A percentile compares a stretch with the other conserved stretches of the same genome.
These are phyloP conservation scores for Proisotoma minuta DNA, from an alignment of 2,888 invertebrate species.

Conservation along the genomic window DNA sequence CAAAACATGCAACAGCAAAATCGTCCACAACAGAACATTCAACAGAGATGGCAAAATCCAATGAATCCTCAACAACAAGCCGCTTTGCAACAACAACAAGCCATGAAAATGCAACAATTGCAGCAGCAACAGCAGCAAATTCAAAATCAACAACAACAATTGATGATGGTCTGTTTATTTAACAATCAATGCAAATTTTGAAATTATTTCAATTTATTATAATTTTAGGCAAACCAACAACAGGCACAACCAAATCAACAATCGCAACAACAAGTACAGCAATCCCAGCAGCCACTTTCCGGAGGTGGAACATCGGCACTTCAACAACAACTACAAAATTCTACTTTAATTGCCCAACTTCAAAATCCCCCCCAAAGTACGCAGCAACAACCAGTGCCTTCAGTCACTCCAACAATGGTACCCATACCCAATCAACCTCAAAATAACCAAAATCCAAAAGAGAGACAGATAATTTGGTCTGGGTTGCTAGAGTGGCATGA, in stretches of 20 bases:
- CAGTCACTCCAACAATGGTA: constrained; percentile 49
- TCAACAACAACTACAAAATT: constrained; percentile 50
- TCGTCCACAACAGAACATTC: constrained; percentile 13
- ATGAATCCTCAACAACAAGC: constrained; percentile 30
- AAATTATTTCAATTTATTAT: background rate
- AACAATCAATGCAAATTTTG: background rate
- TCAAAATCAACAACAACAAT: constrained; percentile 28
- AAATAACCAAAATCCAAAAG: constrained; percentile 50
- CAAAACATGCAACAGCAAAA: constrained; percentile 47
- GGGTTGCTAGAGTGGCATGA: constrained; percentile 90
- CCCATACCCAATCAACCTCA: constrained; percentile 12
- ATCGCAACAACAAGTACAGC: constrained; percentile 6
- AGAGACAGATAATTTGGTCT: constrained; percentile 66
- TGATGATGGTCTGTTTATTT: background rate
- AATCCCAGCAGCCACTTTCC: background rate
- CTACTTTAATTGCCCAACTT: constrained; percentile 30
- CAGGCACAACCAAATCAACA: constrained; percentile 49
- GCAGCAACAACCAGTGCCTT: constrained; percentile 49
- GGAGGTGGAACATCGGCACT: constrained; percentile 2
- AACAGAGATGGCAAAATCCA: constrained; percentile 7
- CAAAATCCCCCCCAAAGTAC: constrained; percentile 31
- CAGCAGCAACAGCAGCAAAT: constrained; percentile 34
- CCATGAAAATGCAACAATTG: constrained; percentile 17
- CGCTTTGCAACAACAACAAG: constrained; percentile 47
- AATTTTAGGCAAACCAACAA: constrained; percentile 10